phyloP scores from a whole-genome alignment of 2,797 vertebrate species.

The Margarornis squamiger region DNA sequence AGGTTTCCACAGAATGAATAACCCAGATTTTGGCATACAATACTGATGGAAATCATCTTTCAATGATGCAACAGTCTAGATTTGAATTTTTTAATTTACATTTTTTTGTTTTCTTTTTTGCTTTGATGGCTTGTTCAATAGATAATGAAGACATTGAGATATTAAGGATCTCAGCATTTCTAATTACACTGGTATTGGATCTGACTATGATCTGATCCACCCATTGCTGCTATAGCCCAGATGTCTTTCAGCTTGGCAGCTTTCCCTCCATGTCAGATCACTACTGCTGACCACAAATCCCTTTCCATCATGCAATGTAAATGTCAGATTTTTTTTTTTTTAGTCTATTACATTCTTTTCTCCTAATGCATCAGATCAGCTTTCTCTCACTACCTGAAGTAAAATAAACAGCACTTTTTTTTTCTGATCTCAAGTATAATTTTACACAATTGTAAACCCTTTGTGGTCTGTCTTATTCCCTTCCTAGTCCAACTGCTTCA shows the following conservation, averaged over 20 bases:
- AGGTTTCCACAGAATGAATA: neutral
- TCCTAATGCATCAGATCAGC: neutral
- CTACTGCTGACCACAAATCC: neutral
- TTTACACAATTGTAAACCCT: neutral
- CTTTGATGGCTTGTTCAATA: neutral
- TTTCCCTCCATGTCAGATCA: neutral
- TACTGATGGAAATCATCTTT: neutral
- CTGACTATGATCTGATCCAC: neutral
- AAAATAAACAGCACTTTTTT: neutral
- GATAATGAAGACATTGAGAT: neutral
- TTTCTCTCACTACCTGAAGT: neutral
- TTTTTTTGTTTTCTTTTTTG: neutral
- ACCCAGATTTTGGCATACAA: neutral
- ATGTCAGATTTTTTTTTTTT: neutral
- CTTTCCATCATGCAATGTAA: neutral
- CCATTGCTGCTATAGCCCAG: neutral
- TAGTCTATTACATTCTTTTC: neutral
- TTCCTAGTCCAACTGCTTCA: neutral
- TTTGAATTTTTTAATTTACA: neutral
- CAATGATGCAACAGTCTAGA: neutral
- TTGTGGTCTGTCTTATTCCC: neutral
- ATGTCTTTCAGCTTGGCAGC: neutral
- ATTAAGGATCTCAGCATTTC: neutral
- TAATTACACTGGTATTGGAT: neutral
- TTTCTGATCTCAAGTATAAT: neutral